Base-by-base conservation (phyloP, 2,797 vertebrate species). In the Leptatherina wallacei region DNA sequence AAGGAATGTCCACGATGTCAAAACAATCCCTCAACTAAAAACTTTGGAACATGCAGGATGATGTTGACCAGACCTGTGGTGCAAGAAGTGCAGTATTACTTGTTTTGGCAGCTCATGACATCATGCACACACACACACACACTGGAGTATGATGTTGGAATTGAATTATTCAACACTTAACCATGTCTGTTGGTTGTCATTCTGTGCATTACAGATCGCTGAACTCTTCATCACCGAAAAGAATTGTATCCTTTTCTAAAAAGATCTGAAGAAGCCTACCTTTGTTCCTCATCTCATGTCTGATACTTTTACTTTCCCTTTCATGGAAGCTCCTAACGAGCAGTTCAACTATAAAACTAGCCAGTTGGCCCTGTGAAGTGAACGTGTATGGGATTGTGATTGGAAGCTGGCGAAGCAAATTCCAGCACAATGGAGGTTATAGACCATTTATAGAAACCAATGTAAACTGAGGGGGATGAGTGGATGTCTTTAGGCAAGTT, bases 211-310 rank as follows among this genome's bases (percentile, higher is more conserved):
- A 42, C 92, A 95, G 95, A 95, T 95, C 59, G 95, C 94, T 69
- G 94, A 95, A 75, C 93, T 95, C 79, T 95, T 95, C 90, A 95
- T 95, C 85, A 87, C 90, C 27, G 93, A 95, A 85, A 95, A 95
- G 85, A 95, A 95, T 40, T 95, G 95, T 95, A 95, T 95, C 94
- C 94, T 95, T 94, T 90, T 7, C 64, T 6, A 13, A 56, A 36
- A 32, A 32, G 65, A 38, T 24, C 5, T 42, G 60, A 24, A 54
- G 51, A 51, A 61, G 22, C 33, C 22, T n/a, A 16, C 22, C 7
- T 65, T 24, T 22, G 10, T 18, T 38, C 11, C 2, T 6, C 20
- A 7, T 60, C n/a, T 29, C 47, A 40, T 10, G 14, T 65, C 65
- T 38, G 40, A 57, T 57, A 57, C 44, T 71, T 44, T 61, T 22